These are phyloP conservation scores for Tipula lateralis DNA, from an alignment of 2,888 invertebrate genomes.

Conservation along the genomic window DNA sequence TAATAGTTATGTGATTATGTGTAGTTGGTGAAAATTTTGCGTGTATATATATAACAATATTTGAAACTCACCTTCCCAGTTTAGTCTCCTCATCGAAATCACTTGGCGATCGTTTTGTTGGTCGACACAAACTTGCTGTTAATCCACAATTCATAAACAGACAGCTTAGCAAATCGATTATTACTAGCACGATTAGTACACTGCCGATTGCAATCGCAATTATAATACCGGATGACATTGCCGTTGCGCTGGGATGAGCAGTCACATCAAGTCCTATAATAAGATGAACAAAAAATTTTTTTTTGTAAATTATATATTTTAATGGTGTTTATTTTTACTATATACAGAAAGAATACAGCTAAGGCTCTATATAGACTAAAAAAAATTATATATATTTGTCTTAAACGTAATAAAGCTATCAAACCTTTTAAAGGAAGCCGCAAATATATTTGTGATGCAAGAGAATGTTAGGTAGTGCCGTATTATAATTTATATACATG, in stretches of 20 bases:
- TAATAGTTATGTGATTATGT: not conserved
- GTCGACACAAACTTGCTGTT: conserved; percentile 62
- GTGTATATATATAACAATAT: conserved; percentile 31
- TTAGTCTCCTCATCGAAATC: conserved; percentile 73
- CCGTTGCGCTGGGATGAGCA: conserved; percentile 44
- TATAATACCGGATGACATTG: conserved; percentile 58
- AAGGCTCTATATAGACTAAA: not conserved
- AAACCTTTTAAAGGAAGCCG: not conserved
- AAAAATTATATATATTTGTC: not conserved
- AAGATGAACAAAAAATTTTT: not conserved
- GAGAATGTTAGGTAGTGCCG: not conserved
- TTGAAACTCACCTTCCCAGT: conserved; percentile 67
- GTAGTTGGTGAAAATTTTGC: not conserved
- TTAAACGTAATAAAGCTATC: not conserved
- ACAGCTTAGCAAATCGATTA: conserved; percentile 82
- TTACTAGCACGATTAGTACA: conserved; percentile 69
- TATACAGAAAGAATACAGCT: not conserved
- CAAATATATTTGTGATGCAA: not conserved
- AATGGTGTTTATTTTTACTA: not conserved
- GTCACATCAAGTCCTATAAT: conserved; percentile 45
- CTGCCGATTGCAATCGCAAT: conserved; percentile 81
- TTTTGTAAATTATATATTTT: not conserved
- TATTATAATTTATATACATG: not conserved
- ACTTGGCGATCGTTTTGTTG: conserved; percentile 47
- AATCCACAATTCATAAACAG: conserved; percentile 61